A percentile compares a stretch with the other conserved stretches of the same genome.
phyloP scores from a whole-genome alignment of 2,113 vertebrate species.

The Rhabdomys dilectus region DNA sequence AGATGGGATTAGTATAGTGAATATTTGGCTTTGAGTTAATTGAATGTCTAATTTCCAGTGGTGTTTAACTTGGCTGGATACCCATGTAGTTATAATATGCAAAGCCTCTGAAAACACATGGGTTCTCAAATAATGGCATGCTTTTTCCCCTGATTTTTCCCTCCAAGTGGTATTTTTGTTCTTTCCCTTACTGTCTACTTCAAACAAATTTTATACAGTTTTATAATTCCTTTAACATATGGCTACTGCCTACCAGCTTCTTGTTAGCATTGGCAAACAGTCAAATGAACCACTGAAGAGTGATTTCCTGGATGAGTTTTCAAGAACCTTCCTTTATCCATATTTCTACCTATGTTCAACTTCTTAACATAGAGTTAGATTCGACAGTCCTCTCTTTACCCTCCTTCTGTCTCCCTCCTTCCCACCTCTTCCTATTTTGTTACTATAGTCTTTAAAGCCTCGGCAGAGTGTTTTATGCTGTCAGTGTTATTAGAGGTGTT shows the following conservation, averaged over 20 bases:
- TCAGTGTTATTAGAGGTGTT: background rate
- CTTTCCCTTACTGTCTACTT: slow-evolving; percentile 60
- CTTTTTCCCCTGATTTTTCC: background rate
- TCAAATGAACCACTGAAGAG: background rate
- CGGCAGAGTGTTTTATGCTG: background rate
- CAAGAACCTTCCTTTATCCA: slow-evolving; percentile 41
- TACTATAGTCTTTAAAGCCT: background rate
- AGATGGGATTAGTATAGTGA: slow-evolving; percentile 52
- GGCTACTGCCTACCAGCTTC: slow-evolving; percentile 51
- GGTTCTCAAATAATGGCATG: slow-evolving; percentile 48
- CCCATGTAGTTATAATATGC: slow-evolving; percentile 50
- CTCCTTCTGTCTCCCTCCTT: too few relatives aligned
- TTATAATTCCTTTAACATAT: slow-evolving; percentile 61
- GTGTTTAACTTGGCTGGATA: slow-evolving; percentile 71
- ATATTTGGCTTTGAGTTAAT: slow-evolving; percentile 63
- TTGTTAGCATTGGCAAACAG: slow-evolving; percentile 50
- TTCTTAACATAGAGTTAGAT: background rate
- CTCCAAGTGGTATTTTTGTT: slow-evolving; percentile 59
- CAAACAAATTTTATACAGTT: slow-evolving; percentile 61
- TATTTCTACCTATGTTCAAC: slow-evolving; percentile 40
- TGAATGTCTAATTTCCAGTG: slow-evolving; percentile 68
- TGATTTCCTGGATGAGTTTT: slow-evolving; percentile 38
- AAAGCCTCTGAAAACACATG: slow-evolving; percentile 63
- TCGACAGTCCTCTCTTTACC: background rate
- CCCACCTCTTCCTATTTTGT: background rate